Evolutionary conservation across 2,113 vertebrate genomes (phyloP).

Genomic region (Xiphias gladius): DNA sequence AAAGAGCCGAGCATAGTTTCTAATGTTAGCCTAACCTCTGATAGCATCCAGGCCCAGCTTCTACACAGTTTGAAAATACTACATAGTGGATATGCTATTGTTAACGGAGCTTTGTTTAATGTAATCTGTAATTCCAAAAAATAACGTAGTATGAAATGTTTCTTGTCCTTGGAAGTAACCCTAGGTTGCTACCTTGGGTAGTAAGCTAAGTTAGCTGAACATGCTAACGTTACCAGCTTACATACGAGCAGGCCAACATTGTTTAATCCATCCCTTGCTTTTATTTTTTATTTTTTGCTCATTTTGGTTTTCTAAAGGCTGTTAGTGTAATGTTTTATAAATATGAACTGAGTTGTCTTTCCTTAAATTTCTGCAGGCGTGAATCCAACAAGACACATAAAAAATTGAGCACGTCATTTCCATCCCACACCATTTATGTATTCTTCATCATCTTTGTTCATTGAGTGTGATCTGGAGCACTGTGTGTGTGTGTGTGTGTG

Average conservation of each 20-base stretch:
- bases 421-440: slow-evolving; percentile 36
- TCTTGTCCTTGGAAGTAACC: not conserved
- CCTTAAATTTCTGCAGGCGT: slow-evolving; percentile 11
- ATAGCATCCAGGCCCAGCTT: not conserved
- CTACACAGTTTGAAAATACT: not conserved
- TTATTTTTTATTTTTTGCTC: not conserved
- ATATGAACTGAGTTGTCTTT: slow-evolving; percentile 1
- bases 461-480: slow-evolving; percentile 19
- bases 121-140: no score
- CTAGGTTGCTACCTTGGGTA: not conserved
- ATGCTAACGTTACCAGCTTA: not conserved
- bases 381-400: slow-evolving; percentile 10
- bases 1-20: no score
- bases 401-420: slow-evolving; percentile 26
- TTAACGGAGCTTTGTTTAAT: no score
- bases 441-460: slow-evolving; percentile 22
- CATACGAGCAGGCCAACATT: not conserved
- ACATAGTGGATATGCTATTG: not conserved
- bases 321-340: not conserved
- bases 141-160: no score
- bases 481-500: not conserved
- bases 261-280: not conserved
- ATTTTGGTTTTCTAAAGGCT: not conserved
- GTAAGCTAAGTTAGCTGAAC: not conserved
- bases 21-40: not conserved